Evolutionary conservation across 2,797 vertebrate genomes (phyloP).

Genomic region (Lycodopsis pacificus): DNA sequence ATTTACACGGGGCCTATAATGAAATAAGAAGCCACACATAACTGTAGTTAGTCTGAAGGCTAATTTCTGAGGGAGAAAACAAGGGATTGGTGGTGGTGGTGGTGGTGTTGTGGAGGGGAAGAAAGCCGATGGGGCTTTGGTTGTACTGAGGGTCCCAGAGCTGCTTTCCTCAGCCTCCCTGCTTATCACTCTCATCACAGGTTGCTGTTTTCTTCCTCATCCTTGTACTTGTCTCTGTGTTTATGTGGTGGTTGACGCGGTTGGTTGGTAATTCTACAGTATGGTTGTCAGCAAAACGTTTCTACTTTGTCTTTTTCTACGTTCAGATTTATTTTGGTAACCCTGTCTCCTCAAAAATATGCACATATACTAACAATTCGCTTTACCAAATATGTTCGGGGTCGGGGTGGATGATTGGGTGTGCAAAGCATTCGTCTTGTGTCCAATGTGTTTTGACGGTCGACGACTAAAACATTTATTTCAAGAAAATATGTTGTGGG

Average conservation of each 20-base stretch:
- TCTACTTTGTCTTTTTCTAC: neutral
- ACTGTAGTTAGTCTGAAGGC: slow-evolving; percentile 82
- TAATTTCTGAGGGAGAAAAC: slow-evolving; percentile 84
- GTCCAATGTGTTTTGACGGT: neutral
- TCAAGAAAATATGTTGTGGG: neutral
- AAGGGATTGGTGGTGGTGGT: slow-evolving; percentile 30
- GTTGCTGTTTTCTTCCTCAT: slow-evolving; percentile 45
- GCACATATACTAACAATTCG: neutral
- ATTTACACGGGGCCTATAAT: slow-evolving; percentile 87
- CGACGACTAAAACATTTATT: neutral
- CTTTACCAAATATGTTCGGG: neutral
- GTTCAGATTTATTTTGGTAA: neutral
- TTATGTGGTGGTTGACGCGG: neutral
- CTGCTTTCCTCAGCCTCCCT: slow-evolving; percentile 44
- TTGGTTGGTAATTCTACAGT: slow-evolving; percentile 15
- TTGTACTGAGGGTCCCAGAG: slow-evolving; percentile 78
- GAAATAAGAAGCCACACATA: slow-evolving; percentile 86
- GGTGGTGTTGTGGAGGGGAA: slow-evolving; percentile 35
- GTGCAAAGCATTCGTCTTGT: neutral
- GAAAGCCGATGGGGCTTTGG: slow-evolving; percentile 71
- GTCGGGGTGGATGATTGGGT: neutral
- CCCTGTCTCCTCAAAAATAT: neutral
- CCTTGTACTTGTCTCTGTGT: slow-evolving; percentile 21
- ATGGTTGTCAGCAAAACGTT: neutral
- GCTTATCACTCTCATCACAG: slow-evolving; percentile 55